Percentiles rank a stretch among this genome's conserved stretches.
Conservation (phyloP, 2,113 vertebrate species). For the Patagioenas fasciata region DNA sequence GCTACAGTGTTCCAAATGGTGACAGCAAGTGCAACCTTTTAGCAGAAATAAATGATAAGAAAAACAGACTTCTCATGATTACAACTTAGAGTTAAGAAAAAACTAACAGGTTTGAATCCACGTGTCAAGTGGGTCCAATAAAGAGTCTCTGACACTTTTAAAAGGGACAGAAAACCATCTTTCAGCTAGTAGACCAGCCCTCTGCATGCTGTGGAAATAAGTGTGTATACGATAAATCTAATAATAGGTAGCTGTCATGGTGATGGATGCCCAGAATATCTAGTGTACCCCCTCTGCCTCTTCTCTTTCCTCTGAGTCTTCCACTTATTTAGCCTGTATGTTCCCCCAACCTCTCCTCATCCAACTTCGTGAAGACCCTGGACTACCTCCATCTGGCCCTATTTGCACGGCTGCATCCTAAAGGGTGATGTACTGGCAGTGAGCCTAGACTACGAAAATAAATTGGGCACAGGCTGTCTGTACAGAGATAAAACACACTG, state of each 20-base stretch:
- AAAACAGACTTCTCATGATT: background rate
- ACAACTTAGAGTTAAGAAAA: background rate
- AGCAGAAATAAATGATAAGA: background rate
- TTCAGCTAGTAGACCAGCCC: background rate
- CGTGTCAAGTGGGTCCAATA: background rate
- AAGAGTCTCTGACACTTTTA: background rate
- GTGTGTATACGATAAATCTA: background rate
- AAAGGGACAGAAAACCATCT: background rate
- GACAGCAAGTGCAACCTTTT: conserved; percentile 15
- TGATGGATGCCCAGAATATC: conserved; percentile 22
- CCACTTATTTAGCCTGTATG: background rate
- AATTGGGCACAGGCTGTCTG: background rate
- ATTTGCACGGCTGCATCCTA: background rate
- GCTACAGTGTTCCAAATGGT: background rate
- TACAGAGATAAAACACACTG: background rate
- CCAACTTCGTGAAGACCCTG: background rate
- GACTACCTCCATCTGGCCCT: background rate
- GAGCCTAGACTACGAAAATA: background rate
- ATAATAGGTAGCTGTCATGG: conserved; percentile 25
- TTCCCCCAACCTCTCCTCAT: background rate
- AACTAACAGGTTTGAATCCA: background rate
- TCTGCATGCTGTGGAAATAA: background rate
- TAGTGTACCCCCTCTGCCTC: background rate
- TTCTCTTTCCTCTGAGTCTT: background rate
- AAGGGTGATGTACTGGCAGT: background rate